These are phyloP conservation scores for Polyommatus icarus DNA, from an alignment of 2,888 invertebrate genomes.

Conservation along the genomic window DNA sequence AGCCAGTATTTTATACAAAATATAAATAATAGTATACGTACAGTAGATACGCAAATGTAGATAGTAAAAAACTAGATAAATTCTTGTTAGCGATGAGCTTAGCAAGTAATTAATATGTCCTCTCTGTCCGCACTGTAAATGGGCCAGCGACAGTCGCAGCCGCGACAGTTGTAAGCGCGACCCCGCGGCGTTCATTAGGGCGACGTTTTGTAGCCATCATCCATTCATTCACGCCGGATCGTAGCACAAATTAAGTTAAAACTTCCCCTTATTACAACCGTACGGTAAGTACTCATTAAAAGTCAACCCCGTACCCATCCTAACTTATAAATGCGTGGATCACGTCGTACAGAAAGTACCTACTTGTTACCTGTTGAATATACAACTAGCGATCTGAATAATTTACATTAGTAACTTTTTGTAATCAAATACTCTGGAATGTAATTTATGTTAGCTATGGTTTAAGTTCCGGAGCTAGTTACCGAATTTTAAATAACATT, in stretches of 20 bases:
- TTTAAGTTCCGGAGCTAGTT: too few relatives aligned
- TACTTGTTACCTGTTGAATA: not conserved
- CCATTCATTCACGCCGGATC: not conserved
- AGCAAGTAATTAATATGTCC: constrained; percentile 14
- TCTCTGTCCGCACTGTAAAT: not conserved
- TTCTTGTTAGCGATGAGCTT: not conserved
- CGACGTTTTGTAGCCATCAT: not conserved
- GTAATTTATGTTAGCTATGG: too few relatives aligned
- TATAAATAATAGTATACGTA: too few relatives aligned
- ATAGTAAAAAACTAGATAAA: not conserved
- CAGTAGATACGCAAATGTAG: not conserved
- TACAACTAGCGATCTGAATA: not conserved
- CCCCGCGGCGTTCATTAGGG: constrained; percentile 28
- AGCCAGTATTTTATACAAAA: too few relatives aligned
- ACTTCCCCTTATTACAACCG: constrained; percentile 9
- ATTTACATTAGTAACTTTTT: not conserved
- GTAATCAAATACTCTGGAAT: too few relatives aligned
- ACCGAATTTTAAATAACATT: too few relatives aligned
- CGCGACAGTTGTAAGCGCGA: constrained; percentile 21
- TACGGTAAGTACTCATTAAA: constrained; percentile 1
- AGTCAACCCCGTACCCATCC: not conserved
- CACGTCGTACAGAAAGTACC: not conserved
- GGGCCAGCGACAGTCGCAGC: not conserved
- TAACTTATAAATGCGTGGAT: not conserved
- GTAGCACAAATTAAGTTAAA: constrained; percentile 2